Conservation (phyloP, 1,140 invertebrate species). For the Anagrus nilaparvatae region DNA sequence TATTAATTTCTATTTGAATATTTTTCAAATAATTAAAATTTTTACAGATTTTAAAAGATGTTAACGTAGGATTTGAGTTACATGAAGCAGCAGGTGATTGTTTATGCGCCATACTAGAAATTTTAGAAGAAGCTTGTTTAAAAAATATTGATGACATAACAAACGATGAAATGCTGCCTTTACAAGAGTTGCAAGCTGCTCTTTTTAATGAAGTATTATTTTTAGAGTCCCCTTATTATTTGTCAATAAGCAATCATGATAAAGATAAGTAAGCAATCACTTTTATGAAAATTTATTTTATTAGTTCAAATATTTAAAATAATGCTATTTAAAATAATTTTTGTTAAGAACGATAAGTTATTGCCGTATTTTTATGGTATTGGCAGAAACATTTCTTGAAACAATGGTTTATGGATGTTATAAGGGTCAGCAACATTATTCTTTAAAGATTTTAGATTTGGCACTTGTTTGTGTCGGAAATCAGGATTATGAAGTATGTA, state of each 20-base stretch:
- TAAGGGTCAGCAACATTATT: conserved; percentile 56
- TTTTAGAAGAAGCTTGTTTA: conserved; percentile 64
- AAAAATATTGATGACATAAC: conserved; percentile 32
- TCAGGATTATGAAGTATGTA: conserved; percentile 93
- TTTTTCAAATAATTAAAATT: conserved; percentile 11
- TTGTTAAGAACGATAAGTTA: conserved; percentile 71
- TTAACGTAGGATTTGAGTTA: conserved; percentile 53
- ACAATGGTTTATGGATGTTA: conserved; percentile 54
- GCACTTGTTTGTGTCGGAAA: conserved; percentile 87
- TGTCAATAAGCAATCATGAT: conserved; percentile 86
- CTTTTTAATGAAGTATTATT: no score
- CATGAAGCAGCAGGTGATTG: conserved; percentile 88
- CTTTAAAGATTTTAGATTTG: conserved; percentile 78
- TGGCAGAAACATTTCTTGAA: conserved; percentile 82
- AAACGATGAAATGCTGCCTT: conserved; percentile 50
- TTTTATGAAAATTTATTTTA: not conserved
- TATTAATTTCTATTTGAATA: not conserved
- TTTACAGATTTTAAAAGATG: conserved; percentile 46
- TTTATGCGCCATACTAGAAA: conserved; percentile 71
- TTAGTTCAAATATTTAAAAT: not conserved
- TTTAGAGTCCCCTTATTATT: conserved; percentile 78
- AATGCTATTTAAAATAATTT: no score
- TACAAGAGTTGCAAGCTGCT: conserved; percentile 40
- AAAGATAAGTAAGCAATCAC: conserved; percentile 52
- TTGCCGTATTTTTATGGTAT: conserved; percentile 90